These are phyloP conservation scores for Tor tambroides DNA, from an alignment of 2,113 vertebrate genomes.

Conservation along the genomic window DNA sequence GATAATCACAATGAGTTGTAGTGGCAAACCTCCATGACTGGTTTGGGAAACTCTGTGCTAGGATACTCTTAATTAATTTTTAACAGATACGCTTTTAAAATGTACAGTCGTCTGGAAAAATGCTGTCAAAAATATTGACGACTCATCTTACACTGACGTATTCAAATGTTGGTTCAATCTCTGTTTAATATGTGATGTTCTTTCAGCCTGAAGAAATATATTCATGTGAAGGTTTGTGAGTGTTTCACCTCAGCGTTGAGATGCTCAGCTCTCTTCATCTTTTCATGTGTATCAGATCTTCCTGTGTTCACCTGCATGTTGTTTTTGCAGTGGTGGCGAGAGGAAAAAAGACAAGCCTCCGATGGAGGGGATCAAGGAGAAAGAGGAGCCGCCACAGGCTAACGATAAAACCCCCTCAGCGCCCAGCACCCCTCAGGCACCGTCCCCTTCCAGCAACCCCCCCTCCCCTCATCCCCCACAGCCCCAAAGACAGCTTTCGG, in stretches of 20 bases:
- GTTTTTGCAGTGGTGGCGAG: conserved; percentile 86
- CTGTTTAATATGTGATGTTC: background rate
- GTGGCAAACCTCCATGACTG: background rate
- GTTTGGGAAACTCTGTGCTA: background rate
- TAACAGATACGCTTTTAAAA: no score
- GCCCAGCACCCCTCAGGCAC: conserved; percentile 81
- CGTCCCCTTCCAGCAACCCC: conserved; percentile 85
- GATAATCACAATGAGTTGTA: background rate
- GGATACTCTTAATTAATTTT: no score
- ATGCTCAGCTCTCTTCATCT: background rate
- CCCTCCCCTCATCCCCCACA: conserved; percentile 84
- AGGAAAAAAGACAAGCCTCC: conserved; percentile 91
- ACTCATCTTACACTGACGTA: no score
- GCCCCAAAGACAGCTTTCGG: conserved; percentile 84
- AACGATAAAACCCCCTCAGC: conserved; percentile 82
- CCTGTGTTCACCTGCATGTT: conserved; percentile 75
- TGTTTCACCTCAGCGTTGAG: background rate
- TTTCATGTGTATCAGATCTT: conserved; percentile 18
- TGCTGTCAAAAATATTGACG: background rate
- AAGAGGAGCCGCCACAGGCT: conserved; percentile 85
- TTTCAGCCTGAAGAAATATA: conserved; percentile 7
- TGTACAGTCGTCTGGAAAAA: background rate
- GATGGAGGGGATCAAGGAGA: conserved; percentile 90
- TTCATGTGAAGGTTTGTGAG: background rate
- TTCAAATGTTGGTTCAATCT: no score